A percentile compares a stretch with the other conserved stretches of the same genome.
Evolutionary conservation across 2,113 vertebrate genomes (phyloP).

Genomic region (Numida meleagris): DNA sequence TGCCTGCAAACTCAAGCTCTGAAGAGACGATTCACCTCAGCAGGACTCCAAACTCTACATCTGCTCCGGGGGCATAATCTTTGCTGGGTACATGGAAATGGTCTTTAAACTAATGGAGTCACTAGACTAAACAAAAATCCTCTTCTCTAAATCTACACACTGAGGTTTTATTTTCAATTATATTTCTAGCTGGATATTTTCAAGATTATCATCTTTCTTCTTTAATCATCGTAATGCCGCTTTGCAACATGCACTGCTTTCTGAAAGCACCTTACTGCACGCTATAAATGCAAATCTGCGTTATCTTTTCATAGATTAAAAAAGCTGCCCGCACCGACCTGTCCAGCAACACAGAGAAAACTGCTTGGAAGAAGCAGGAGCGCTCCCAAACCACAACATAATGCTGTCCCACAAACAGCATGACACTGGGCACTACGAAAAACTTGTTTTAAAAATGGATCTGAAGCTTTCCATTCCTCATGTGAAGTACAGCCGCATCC

Average conservation of each 20-base stretch:
- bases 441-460: not conserved
- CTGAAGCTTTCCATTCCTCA: not conserved
- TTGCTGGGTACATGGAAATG: not conserved
- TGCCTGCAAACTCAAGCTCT: constrained; percentile 46
- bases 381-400: not conserved
- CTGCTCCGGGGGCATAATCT: constrained; percentile 57
- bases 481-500: rapidly evolving
- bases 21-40: constrained; percentile 48
- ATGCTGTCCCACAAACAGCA: not conserved
- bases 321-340: not conserved
- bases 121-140: constrained; percentile 6
- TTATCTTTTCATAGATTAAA: not conserved
- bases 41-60: constrained; percentile 38
- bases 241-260: not conserved
- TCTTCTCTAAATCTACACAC: not conserved
- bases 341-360: not conserved
- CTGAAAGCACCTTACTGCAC: not conserved
- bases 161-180: not conserved
- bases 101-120: constrained; percentile 33
- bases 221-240: constrained; percentile 3
- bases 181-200: not conserved
- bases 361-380: not conserved
- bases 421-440: not conserved
- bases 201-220: constrained; percentile 17
- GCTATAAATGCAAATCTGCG: not conserved